Evolutionary conservation across 1,140 invertebrate species (phyloP).

Genomic region (Hirudo medicinalis): DNA sequence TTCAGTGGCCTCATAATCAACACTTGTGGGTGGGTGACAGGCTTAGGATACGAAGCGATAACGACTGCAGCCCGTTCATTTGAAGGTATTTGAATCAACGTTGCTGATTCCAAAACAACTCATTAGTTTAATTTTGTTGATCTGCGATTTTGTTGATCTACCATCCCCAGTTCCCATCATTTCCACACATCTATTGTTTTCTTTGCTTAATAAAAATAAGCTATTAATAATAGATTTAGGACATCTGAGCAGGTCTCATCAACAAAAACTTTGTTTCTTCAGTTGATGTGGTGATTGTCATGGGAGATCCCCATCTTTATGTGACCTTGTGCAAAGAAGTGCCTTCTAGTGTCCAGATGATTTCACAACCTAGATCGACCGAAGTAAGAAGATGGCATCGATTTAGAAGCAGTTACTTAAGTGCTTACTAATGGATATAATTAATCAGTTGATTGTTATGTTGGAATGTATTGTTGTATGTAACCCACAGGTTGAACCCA

Average conservation of each 20-base stretch:
- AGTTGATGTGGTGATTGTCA: slow-evolving; percentile 78
- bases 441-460: too few species aligned
- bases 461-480: too few species aligned
- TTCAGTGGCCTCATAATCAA: slow-evolving; percentile 89
- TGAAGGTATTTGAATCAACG: slow-evolving; percentile 54
- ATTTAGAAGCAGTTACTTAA: background rate
- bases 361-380: slow-evolving; percentile 87
- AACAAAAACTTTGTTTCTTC: slow-evolving; percentile 6
- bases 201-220: too few species aligned
- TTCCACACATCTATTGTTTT: too few species aligned
- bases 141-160: background rate
- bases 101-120: background rate
- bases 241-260: too few species aligned
- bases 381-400: slow-evolving; percentile 52
- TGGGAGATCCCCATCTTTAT: slow-evolving; percentile 90
- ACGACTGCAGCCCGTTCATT: slow-evolving; percentile 76
- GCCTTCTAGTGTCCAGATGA: slow-evolving; percentile 78
- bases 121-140: background rate
- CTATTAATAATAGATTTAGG: too few species aligned
- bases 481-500: slow-evolving; percentile 63
- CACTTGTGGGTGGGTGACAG: slow-evolving; percentile 92
- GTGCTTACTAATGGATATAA: background rate
- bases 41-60: slow-evolving; percentile 50
- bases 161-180: background rate
- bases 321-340: slow-evolving; percentile 85